Conservation (phyloP, 2,113 vertebrate genomes). For the Ceyx melanurus region DNA sequence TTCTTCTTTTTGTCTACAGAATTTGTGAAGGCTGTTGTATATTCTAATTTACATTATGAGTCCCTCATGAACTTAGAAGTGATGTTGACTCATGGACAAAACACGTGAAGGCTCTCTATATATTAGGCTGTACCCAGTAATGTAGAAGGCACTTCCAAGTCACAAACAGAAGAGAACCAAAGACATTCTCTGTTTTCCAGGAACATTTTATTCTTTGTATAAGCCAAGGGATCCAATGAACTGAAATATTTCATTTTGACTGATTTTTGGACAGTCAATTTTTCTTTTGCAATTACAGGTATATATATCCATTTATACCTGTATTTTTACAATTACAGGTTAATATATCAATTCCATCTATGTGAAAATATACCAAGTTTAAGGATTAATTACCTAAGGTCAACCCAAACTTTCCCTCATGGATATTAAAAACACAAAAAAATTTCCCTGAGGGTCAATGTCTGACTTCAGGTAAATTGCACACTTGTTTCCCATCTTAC, state of each 20-base stretch:
- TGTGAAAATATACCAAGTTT: background rate
- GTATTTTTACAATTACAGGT: background rate
- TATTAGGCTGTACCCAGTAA: background rate
- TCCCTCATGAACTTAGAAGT: background rate
- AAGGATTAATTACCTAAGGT: background rate
- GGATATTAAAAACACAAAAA: too few relatives aligned
- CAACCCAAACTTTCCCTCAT: background rate
- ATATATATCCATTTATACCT: too few relatives aligned
- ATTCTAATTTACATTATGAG: background rate
- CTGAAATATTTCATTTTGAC: background rate
- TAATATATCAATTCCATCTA: background rate
- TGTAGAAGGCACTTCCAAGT: slow-evolving; percentile 3
- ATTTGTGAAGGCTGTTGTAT: background rate
- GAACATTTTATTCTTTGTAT: background rate
- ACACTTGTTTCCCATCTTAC: background rate
- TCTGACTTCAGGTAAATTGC: background rate
- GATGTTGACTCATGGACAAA: background rate
- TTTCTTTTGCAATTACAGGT: background rate
- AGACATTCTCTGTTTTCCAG: background rate
- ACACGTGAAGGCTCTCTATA: background rate
- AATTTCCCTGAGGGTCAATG: background rate
- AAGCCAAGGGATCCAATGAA: background rate
- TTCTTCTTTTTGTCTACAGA: background rate
- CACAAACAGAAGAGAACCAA: background rate
- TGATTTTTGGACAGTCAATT: background rate